phyloP scores from a whole-genome alignment of 2,888 invertebrate species.

The Apomyelois bistriatella region DNA sequence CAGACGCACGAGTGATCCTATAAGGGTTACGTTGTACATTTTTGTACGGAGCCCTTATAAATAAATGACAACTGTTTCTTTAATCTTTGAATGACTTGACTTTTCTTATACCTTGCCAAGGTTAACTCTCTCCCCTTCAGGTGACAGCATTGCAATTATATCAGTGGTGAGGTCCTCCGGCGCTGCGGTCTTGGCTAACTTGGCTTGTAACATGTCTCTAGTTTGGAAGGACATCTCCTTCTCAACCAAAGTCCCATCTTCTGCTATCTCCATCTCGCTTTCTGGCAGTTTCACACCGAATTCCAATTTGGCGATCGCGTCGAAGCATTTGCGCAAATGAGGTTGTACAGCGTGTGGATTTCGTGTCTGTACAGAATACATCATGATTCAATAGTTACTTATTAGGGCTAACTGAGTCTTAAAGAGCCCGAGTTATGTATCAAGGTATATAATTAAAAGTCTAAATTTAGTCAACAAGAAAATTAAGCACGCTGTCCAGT shows the following conservation, averaged over 20 bases:
- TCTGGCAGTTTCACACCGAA: constrained; percentile 82
- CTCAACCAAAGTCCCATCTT: constrained; percentile 70
- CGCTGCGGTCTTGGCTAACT: constrained; percentile 56
- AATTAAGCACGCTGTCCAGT: too few species aligned
- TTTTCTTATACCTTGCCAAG: constrained; percentile 82
- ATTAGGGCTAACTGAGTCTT: too few species aligned
- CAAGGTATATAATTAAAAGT: too few species aligned
- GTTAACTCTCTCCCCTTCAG: constrained; percentile 90
- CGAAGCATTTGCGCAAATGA: constrained; percentile 93
- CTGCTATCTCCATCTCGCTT: constrained; percentile 73
- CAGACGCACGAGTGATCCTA: too few species aligned
- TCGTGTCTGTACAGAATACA: constrained; percentile 78
- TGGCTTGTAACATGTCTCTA: constrained; percentile 61
- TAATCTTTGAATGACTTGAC: too few species aligned
- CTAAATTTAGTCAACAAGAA: too few species aligned
- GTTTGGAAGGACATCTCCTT: constrained; percentile 66
- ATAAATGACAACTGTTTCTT: too few species aligned
- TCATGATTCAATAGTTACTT: too few species aligned
- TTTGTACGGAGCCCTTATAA: too few species aligned
- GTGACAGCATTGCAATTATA: constrained; percentile 93
- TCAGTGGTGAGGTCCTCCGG: constrained; percentile 85
- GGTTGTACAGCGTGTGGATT: constrained; percentile 95
- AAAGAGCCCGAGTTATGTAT: too few species aligned
- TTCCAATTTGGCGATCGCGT: constrained; percentile 88
- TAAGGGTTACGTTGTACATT: too few species aligned